phyloP scores from a whole-genome alignment of 2,888 invertebrate species.

The Drosophila kambysellisi region DNA sequence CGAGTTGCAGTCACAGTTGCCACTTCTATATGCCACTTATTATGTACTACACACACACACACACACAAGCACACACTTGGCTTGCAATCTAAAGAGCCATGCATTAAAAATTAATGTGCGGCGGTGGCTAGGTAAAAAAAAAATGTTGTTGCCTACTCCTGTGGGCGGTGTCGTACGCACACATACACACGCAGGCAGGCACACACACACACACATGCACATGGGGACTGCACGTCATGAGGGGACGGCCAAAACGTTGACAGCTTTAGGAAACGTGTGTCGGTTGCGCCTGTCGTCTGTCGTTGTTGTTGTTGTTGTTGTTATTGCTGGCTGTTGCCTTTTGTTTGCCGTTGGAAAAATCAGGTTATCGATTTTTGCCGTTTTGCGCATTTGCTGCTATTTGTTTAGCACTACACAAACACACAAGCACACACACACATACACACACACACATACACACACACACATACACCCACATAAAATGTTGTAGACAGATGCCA shows the following conservation, averaged over 20 bases:
- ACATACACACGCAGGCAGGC: not conserved
- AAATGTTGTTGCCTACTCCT: slow-evolving; percentile 53
- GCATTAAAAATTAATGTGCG: slow-evolving; percentile 56
- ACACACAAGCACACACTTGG: not conserved
- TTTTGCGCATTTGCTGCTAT: slow-evolving; percentile 60
- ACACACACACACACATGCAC: not conserved
- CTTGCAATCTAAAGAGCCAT: slow-evolving; percentile 39
- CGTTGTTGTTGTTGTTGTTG: not conserved
- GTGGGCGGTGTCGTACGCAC: slow-evolving; percentile 27
- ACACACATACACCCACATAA: slow-evolving; percentile 23
- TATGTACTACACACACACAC: slow-evolving; percentile 42
- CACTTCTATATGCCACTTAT: slow-evolving; percentile 52
- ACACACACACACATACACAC: slow-evolving; percentile 7
- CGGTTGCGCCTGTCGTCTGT: slow-evolving; percentile 42
- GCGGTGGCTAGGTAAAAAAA: slow-evolving; percentile 29
- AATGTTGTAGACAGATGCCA: slow-evolving; percentile 38
- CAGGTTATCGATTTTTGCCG: slow-evolving; percentile 72
- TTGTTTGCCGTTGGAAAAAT: slow-evolving; percentile 74
- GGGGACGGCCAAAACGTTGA: slow-evolving; percentile 41
- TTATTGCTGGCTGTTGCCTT: slow-evolving; percentile 50
- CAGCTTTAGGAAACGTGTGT: slow-evolving; percentile 52
- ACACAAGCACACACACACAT: too few relatives aligned
- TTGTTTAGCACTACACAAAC: slow-evolving; percentile 44
- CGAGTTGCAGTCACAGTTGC: slow-evolving; percentile 58
- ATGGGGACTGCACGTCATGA: not conserved